Base-by-base conservation (phyloP, 37 sponge, comb jelly and placozoan genomes). In the Aplysina aerophoba region DNA sequence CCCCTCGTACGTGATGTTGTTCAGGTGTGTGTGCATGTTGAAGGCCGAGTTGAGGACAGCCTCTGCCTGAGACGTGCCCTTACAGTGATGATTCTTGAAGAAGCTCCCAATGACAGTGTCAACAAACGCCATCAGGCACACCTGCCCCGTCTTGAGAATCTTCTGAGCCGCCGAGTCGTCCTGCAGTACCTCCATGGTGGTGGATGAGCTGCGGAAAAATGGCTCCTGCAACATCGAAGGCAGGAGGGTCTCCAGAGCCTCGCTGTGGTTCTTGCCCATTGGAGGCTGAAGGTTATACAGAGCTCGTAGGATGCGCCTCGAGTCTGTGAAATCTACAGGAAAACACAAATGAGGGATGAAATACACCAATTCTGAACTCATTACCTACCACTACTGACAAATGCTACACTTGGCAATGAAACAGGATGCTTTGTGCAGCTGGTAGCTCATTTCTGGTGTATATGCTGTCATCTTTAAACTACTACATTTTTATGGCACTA, bases 31-130 rank as follows among this genome's bases (percentile, higher is more conserved):
- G 22, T 75, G 44, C 25, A 75, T 19, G 14, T 40, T 24, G 78
- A 41, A 75, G 50, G 78, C 44, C 38, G 78, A 75, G 1, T 41
- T 31, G 2, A 75, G 14, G 17, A 50, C 11, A 1, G 78, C 38
- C 78, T 75, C 78, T n/a, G 54, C 78, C 53, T 75, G 78, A n/a
- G 24, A 24, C 4, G 78, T 75, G 21, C 78, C 78, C 78, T 75
- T 75, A 21, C 78, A 75, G 25, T 36, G 54, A 15, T 75, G 78
- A 36, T 75, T 22, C 50, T 41, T 31, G n/a, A 75, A 75, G 0
- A 75, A 24, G 53, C 78, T 40, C 54, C 54, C 78, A 39, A 75
- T 75, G 2, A 75, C 78, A 2, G 54, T 75, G 54, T 75, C 78
- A 14, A 75, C 78, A 1, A 41, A 11, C 24, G 2, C 37, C 22